Evolutionary conservation across 2,113 vertebrate species (phyloP), one percentile per base, ranked within the genome.

Genomic region (Xyrauchen texanus): DNA sequence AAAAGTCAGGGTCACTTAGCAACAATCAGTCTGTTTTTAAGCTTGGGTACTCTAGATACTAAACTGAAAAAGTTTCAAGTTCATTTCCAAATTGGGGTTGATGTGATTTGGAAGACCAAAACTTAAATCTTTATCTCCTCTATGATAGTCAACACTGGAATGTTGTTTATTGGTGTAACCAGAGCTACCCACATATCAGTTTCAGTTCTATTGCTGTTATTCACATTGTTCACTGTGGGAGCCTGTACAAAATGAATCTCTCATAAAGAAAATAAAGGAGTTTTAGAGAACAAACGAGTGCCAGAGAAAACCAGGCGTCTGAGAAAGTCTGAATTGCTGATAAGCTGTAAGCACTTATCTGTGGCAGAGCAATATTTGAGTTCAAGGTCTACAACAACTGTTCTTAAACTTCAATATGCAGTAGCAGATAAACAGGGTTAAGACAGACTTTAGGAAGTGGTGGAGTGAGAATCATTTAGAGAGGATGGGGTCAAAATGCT

Each of bases 331-430:
- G 6, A 57, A 47, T 68, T 53, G 44, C 69, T 58, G 52, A 66
- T 66, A 34, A 34, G 21, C 21, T 34, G 21, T 34, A 34, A 34
- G 21, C 21, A 34, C 21, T 34, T 34, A 34, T 34, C 78, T 65
- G 51, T 72, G 52, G 10, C 49, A 65, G 78, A 57, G 78, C 78
- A 73, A 66, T 72, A 73, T 80, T 80, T 80, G 63, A 79, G 55
- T 4, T 15, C 12, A 51, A 80, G 69, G 70, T 74, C 53, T 8
- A 67, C 60, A 16, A 9, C 45, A 12, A 51, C 21, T 60, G 42
- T 44, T 73, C 77, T 71, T 68, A 71, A 49, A 64, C 49, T 69
- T 55, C 42, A 72, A 72, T 21, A 34, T 34, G 21, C 21, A 8
- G 76, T 10, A 12, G 65, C 11, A 63, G 12, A 78, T 61, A 69